Evolutionary conservation across 2,888 invertebrate genomes (phyloP).

Genomic region (Tachystola acroxantha): DNA sequence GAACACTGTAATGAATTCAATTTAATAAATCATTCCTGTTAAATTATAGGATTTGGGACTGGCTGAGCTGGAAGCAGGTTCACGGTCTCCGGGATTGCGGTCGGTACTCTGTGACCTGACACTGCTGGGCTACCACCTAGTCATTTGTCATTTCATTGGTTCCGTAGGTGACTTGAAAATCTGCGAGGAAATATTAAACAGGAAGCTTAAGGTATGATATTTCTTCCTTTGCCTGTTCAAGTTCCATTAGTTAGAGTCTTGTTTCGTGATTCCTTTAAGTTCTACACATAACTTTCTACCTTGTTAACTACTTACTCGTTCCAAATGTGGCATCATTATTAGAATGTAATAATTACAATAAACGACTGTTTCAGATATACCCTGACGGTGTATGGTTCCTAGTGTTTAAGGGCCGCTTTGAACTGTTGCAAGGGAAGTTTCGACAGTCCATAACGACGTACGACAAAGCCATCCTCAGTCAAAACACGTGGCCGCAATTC

Average conservation of each 20-base stretch:
- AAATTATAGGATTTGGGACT: conserved; percentile 70
- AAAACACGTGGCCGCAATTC: conserved; percentile 92
- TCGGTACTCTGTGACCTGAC: conserved; percentile 92
- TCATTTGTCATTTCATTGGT: conserved; percentile 90
- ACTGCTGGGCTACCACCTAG: conserved; percentile 90
- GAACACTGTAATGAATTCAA: no score
- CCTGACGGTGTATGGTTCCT: conserved; percentile 94
- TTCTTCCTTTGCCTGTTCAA: no score
- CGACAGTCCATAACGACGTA: conserved; percentile 86
- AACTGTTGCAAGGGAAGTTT: conserved; percentile 88
- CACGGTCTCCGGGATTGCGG: conserved; percentile 84
- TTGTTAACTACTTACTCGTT: no score
- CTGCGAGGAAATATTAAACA: conserved; percentile 82
- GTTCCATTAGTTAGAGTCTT: no score
- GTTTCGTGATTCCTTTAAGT: no score
- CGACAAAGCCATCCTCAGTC: conserved; percentile 88
- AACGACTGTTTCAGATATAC: conserved; percentile 75
- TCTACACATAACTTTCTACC: no score
- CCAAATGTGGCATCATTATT: no score
- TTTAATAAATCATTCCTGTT: no score
- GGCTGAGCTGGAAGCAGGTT: conserved; percentile 85
- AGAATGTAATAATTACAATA: no score
- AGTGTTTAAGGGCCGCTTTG: conserved; percentile 92
- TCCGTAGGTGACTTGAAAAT: conserved; percentile 87
- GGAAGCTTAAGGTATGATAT: conserved; percentile 82